Evolutionary conservation across 1,140 invertebrate species (phyloP), one percentile per base, ranked within the genome.

Genomic region (Stenopsyche tienmushanensis): DNA sequence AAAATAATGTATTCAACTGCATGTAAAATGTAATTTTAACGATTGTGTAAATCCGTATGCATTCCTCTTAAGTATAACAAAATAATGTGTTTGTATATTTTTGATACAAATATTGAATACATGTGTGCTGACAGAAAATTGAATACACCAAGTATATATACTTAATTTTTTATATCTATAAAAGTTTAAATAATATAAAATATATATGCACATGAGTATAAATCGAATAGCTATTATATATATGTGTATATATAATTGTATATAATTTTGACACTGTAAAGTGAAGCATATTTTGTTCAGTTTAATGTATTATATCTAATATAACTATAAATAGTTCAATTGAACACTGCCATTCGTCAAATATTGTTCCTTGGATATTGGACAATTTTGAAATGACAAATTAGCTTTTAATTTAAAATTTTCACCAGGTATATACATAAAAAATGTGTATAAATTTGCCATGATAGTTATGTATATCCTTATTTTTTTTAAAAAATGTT

Each of bases 11-110:
- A 47, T 13, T 47, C 17, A 8, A 5, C 10, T 54, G 23, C 29
- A 20, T 24, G 26, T 54, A 54, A 54, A 54, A 25, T 54, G 52
- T 24, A 21, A n/a, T n/a, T 24, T 20, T 25, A 54, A 54, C 23
- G 23, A 20, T 26, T 54, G 18, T 24, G 15, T 54, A 34, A 34
- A 7, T n/a, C n/a, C n/a, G n/a, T n/a, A n/a, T 34, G 29, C 13
- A 34, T 34, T 34, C 13, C 5, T 34, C 5, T 34, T 7, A 47
- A 47, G 17, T 47, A 18, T 47, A 47, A 47, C 44, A 47, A 47
- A 47, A 47, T 47, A 47, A 47, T 47, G 13, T 47, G 44, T 47
- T 8, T 9, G 29, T 39, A 39, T n/a, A 39, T n/a, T 47, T 47
- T 47, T 47, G 44, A 47, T 47, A 54, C 18, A 54, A 10, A 26